Base-by-base conservation (phyloP, 2,113 vertebrate species). In the Coryphaenoides rupestris region DNA sequence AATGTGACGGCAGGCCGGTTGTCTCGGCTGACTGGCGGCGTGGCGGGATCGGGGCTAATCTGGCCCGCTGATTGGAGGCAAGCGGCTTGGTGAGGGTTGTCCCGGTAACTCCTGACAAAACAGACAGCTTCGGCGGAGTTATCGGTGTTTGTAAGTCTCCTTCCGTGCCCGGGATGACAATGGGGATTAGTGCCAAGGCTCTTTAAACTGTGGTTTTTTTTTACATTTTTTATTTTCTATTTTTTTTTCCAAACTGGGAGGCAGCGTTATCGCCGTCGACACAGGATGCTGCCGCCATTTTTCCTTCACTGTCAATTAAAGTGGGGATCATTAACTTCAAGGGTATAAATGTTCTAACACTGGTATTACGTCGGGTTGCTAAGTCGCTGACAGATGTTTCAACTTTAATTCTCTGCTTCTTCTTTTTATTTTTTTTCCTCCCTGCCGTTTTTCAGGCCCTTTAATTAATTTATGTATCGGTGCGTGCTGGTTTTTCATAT, bases 311-410 rank as follows among this genome's bases (percentile, higher is more conserved):
- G 91, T 90, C 90, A 91, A 91, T 91, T 91, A 91, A 88, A 91
- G 84, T 88, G 87, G 78, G 89, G 91, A 91, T 92, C 91, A 89
- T 91, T 91, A 91, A 90, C 91, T 92, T 91, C 89, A 90, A 88
- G 89, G 88, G 87, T 90, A 90, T 90, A 90, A 90, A 90, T 91
- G 91, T 91, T 91, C 90, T 89, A 89, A 91, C 91, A 90, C 88
- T 88, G 86, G 90, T 90, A 90, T 92, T 90, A 90, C 80, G 84
- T 85, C 87, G 75, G 83, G 81, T 87, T 89, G 85, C 89, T 89
- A 87, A 87, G 88, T 86, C 85, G 84, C 81, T 91, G 91, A 92
- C 91, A 91, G 89, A 91, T 90, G 89, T 90, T 91, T 80, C 77
- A 85, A 87, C 84, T 91, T 92, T 90, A 91, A 91, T 91, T 91